Evolutionary conservation across 1,140 invertebrate species (phyloP).

Genomic region (Dinoponera quadriceps): DNA sequence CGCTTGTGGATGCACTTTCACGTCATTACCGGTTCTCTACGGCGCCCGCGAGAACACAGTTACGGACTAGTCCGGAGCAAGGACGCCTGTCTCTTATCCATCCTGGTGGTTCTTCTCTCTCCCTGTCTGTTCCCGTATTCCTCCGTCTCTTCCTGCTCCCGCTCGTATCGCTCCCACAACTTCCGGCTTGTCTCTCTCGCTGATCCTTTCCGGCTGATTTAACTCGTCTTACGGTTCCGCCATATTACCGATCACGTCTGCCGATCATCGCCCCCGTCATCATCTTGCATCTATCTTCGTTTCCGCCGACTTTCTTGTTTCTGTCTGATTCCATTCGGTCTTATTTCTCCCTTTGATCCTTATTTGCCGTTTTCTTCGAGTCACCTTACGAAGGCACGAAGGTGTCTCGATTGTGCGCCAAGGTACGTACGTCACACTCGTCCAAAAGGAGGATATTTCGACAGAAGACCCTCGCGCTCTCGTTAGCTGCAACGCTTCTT

Average conservation of each 20-base stretch:
- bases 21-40: constrained; percentile 76
- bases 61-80: constrained; percentile 43
- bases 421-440: background rate
- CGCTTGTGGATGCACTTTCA: constrained; percentile 81
- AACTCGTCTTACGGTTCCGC: background rate
- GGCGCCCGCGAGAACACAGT: constrained; percentile 29
- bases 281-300: background rate
- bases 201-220: background rate
- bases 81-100: constrained; percentile 34
- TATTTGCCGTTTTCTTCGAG: no score
- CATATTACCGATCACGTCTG: background rate
- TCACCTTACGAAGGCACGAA: no score
- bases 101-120: background rate
- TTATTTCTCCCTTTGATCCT: background rate
- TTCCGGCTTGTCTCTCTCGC: background rate
- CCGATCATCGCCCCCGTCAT: background rate
- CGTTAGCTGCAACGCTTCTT: background rate
- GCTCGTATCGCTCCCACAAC: background rate
- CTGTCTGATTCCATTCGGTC: background rate
- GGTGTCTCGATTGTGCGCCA: no score
- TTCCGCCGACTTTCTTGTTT: background rate
- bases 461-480: background rate
- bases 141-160: background rate
- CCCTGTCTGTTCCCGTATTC: background rate
- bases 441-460: background rate